Evolutionary conservation across 2,888 invertebrate genomes (phyloP).

Genomic region (Piscicola geometra): DNA sequence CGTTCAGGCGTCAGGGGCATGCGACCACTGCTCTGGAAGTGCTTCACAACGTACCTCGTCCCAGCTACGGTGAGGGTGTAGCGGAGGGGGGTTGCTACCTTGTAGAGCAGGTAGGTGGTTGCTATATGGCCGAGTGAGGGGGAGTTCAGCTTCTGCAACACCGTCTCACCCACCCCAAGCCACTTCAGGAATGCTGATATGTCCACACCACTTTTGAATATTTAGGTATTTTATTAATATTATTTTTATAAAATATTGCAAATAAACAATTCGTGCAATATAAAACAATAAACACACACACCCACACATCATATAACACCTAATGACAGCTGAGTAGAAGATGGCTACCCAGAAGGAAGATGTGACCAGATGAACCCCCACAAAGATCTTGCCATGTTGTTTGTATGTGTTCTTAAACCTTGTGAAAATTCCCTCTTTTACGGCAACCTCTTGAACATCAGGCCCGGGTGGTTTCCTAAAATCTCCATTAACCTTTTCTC

Average conservation of each 20-base stretch:
- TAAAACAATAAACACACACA: neutral
- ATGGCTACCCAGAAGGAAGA: conserved; percentile 78
- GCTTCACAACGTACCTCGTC: conserved; percentile 78
- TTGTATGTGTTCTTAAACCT: conserved; percentile 85
- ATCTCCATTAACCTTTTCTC: neutral
- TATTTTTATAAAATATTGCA: neutral
- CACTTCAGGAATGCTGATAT: conserved; percentile 72
- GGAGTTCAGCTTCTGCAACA: conserved; percentile 70
- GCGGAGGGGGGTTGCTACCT: conserved; percentile 80
- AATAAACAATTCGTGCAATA: neutral
- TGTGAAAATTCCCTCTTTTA: conserved; percentile 63
- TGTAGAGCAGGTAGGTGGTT: conserved; percentile 84
- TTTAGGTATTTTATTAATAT: neutral
- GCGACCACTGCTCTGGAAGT: conserved; percentile 72
- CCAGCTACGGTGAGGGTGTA: conserved; percentile 88
- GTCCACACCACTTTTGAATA: conserved; percentile 76
- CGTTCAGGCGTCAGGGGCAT: conserved; percentile 71
- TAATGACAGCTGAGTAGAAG: conserved; percentile 38
- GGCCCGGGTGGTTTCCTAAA: neutral
- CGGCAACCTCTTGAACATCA: neutral
- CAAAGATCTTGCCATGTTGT: conserved; percentile 91
- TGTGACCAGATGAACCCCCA: conserved; percentile 85
- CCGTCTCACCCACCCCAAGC: conserved; percentile 71
- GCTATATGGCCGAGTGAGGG: conserved; percentile 83
- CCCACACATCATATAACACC: conserved; percentile 29